Percentiles rank a stretch among this genome's conserved stretches.
phyloP scores from a whole-genome alignment of 2,113 vertebrate species.

The Paralichthys olivaceus region DNA sequence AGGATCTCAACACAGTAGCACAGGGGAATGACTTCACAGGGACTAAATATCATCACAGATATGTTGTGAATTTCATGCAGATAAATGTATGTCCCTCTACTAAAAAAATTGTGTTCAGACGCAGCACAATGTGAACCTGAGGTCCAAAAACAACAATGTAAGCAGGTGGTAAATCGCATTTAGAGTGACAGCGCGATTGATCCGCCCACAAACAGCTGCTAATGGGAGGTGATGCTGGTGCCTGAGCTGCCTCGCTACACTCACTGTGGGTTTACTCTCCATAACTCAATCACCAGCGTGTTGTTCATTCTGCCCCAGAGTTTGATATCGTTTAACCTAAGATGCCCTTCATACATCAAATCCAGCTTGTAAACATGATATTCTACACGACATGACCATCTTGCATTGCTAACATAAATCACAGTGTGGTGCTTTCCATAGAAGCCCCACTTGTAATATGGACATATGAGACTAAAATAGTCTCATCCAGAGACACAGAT shows the following conservation, averaged over 20 bases:
- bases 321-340: not conserved
- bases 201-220: slow-evolving; percentile 3
- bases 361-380: slow-evolving; percentile 9
- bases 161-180: slow-evolving; percentile 17
- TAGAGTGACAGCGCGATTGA: not conserved
- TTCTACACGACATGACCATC: slow-evolving; percentile 1
- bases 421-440: not conserved
- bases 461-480: slow-evolving; percentile 35
- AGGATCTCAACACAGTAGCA: no score
- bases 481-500: not conserved
- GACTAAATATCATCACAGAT: not conserved
- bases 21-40: not conserved
- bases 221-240: slow-evolving; percentile 15
- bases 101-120: not conserved
- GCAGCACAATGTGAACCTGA: not conserved
- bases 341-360: not conserved
- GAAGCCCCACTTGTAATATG: slow-evolving; percentile 19
- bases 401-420: slow-evolving; percentile 25
- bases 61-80: not conserved
- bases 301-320: not conserved
- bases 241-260: not conserved
- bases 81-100: no score
- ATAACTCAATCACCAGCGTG: not conserved
- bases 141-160: slow-evolving; percentile 10
- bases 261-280: slow-evolving; percentile 8